A percentile compares a stretch with the other conserved stretches of the same genome.
Evolutionary conservation across 1,140 invertebrate genomes (phyloP).

Genomic region (Parapsyche elsis): DNA sequence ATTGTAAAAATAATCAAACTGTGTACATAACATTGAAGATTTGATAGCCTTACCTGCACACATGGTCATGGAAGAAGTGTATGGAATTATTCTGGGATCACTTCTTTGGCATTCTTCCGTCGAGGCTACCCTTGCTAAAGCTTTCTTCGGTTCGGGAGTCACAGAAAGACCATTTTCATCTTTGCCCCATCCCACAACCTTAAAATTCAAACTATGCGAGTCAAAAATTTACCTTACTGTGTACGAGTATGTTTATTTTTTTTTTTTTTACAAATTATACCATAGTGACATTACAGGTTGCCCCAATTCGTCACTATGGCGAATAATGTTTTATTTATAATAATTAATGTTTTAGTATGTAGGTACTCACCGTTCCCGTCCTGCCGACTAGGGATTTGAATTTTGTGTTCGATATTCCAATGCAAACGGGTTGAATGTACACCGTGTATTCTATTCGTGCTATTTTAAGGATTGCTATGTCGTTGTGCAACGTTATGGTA

Average conservation of each 20-base stretch:
- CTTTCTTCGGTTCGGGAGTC: slow-evolving; percentile 66
- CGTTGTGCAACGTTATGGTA: neutral
- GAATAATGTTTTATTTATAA: no score
- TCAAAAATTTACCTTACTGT: neutral
- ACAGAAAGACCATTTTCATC: slow-evolving; percentile 65
- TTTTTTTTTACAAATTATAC: no score
- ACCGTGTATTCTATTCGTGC: neutral
- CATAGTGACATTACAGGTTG: slow-evolving; percentile 42
- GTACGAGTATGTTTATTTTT: neutral
- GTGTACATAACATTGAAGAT: no score
- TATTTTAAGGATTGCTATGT: neutral
- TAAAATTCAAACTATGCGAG: neutral
- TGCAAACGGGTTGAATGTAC: neutral
- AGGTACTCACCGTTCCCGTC: slow-evolving; percentile 62
- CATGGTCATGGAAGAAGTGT: slow-evolving; percentile 70
- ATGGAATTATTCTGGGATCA: slow-evolving; percentile 64
- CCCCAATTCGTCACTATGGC: no score
- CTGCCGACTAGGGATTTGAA: slow-evolving; percentile 59
- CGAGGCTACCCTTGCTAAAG: slow-evolving; percentile 68
- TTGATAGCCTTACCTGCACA: slow-evolving; percentile 65
- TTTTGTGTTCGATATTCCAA: slow-evolving; percentile 58
- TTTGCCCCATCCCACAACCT: slow-evolving; percentile 72
- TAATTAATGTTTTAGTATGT: no score
- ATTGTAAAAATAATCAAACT: slow-evolving; percentile 29
- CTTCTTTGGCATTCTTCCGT: slow-evolving; percentile 69